Conservation (phyloP, 2,888 invertebrate genomes). For the Sisyra terminalis region DNA sequence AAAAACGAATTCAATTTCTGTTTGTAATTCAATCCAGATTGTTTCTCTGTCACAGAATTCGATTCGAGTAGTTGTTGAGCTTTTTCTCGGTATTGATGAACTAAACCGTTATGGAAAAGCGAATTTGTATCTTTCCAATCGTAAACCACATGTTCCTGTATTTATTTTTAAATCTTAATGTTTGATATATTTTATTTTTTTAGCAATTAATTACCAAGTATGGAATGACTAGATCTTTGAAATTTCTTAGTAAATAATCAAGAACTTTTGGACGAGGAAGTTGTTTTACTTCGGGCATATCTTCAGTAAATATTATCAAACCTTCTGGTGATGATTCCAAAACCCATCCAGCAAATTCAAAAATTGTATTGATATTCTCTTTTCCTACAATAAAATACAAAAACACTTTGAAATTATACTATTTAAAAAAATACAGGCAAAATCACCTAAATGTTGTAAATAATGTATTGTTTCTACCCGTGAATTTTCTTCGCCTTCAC, state of each 20-base stretch:
- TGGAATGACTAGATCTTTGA: conserved; percentile 67
- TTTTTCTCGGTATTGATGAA: conserved; percentile 77
- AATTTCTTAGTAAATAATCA: conserved; percentile 71
- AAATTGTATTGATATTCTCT: conserved; percentile 71
- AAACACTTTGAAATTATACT: neutral
- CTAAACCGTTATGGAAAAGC: conserved; percentile 77
- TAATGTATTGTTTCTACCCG: conserved; percentile 78
- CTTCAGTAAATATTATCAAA: conserved; percentile 75
- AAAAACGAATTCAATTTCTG: conserved; percentile 61
- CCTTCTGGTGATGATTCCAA: conserved; percentile 74
- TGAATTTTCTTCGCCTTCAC: conserved; percentile 56
- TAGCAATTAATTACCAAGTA: conserved; percentile 43
- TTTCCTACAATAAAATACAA: conserved; percentile 30
- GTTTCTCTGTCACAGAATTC: conserved; percentile 26
- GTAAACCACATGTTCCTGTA: conserved; percentile 74
- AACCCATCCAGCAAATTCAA: conserved; percentile 91
- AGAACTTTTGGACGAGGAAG: conserved; percentile 78
- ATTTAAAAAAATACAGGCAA: conserved; percentile 8
- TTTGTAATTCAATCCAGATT: conserved; percentile 35
- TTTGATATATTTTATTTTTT: too few relatives aligned
- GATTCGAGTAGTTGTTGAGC: conserved; percentile 21
- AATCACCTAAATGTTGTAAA: conserved; percentile 69
- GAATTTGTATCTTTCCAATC: conserved; percentile 76
- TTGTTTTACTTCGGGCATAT: conserved; percentile 72
- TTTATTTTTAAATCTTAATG: neutral